phyloP scores from a whole-genome alignment of 1,140 invertebrate species.

The Coptotermes formosanus region DNA sequence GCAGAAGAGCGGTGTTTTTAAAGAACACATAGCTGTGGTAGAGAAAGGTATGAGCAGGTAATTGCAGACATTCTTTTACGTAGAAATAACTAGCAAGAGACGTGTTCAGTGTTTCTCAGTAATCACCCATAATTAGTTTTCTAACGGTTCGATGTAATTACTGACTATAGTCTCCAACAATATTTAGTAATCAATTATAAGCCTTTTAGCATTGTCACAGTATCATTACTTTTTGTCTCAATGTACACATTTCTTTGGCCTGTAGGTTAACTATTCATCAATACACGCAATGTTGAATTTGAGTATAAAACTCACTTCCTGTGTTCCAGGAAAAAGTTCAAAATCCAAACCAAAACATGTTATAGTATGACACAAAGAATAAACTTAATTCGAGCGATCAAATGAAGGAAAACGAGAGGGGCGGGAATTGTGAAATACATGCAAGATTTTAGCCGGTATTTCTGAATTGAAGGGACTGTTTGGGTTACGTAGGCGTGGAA shows the following conservation, averaged over 20 bases:
- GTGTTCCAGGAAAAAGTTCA: too few relatives aligned
- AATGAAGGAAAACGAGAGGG: too few relatives aligned
- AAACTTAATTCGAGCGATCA: too few relatives aligned
- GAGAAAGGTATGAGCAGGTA: not conserved
- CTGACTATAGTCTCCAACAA: not conserved
- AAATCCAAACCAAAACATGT: too few relatives aligned
- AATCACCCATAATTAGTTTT: not conserved
- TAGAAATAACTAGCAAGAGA: not conserved
- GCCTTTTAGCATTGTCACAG: not conserved
- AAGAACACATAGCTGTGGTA: too few relatives aligned
- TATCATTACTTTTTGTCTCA: not conserved
- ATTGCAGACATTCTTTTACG: not conserved
- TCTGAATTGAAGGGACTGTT: too few relatives aligned
- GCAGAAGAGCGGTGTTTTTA: too few relatives aligned
- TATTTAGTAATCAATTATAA: conserved; percentile 15
- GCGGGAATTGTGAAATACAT: too few relatives aligned
- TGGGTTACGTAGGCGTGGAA: too few relatives aligned
- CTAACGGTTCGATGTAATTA: not conserved
- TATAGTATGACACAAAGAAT: too few relatives aligned
- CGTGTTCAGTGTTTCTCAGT: not conserved
- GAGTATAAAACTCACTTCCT: too few relatives aligned
- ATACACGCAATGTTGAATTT: not conserved
- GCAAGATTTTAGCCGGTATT: too few relatives aligned
- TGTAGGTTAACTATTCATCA: not conserved
- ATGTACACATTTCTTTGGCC: not conserved